phyloP scores from a whole-genome alignment of 2,797 vertebrate genomes.

The Propithecus perrieri region DNA sequence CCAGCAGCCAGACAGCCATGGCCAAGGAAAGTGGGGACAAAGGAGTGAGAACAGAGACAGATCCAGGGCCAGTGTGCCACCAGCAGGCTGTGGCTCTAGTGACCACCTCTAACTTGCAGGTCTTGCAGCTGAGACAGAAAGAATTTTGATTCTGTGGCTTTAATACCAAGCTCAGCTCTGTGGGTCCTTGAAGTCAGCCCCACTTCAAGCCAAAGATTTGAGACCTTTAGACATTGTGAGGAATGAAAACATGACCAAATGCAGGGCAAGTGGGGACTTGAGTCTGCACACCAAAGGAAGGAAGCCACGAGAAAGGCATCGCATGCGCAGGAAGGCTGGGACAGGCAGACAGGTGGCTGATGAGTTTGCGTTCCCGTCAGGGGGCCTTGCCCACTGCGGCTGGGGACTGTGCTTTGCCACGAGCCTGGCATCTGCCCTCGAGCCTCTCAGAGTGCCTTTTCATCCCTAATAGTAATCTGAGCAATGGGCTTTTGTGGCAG shows the following conservation, averaged over 20 bases:
- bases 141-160: not conserved
- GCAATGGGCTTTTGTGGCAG: not conserved
- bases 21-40: not conserved
- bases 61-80: not conserved
- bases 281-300: not conserved
- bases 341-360: not conserved
- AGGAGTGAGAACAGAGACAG: not conserved
- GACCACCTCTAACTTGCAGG: too few relatives aligned
- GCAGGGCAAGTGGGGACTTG: not conserved
- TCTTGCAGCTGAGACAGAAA: not conserved
- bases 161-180: not conserved
- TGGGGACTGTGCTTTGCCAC: not conserved
- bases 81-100: not conserved
- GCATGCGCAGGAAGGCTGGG: accelerated
- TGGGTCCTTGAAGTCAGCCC: not conserved
- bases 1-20: too few relatives aligned
- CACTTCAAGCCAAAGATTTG: not conserved
- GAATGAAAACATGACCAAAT: not conserved
- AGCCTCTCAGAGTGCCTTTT: not conserved
- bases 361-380: not conserved
- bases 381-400: not conserved
- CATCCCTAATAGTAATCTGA: not conserved
- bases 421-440: not conserved
- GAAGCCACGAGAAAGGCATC: not conserved
- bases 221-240: not conserved